Evolutionary conservation across 2,888 invertebrate species (phyloP).

Genomic region (Lissocephala sabroskyi): DNA sequence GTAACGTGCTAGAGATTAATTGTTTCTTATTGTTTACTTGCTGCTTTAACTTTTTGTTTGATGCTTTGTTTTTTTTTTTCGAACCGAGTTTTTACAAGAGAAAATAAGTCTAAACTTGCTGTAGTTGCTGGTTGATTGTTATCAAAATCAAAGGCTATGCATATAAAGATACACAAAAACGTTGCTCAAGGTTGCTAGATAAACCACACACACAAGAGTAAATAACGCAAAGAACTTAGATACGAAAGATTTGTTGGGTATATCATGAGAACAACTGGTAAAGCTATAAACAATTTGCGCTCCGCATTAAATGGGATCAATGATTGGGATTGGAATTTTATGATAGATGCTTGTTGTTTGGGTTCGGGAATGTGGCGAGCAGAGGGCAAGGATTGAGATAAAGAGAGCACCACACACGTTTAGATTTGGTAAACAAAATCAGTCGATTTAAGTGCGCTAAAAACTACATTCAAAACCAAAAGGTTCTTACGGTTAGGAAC

Average conservation of each 20-base stretch:
- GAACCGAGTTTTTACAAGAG: no score
- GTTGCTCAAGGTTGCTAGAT: constrained; percentile 9
- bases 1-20: neutral
- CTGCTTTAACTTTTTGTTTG: constrained; percentile 1
- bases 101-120: constrained; percentile 39
- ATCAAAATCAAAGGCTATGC: constrained; percentile 18
- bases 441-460: constrained; percentile 53
- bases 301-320: constrained; percentile 7
- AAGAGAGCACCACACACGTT: no score
- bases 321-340: no score
- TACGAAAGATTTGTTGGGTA: no score
- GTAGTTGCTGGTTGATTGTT: neutral
- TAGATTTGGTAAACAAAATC: no score
- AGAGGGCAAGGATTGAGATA: no score
- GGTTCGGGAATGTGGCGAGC: constrained; percentile 4
- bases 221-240: constrained; percentile 26
- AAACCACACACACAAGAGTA: constrained; percentile 37
- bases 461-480: constrained; percentile 42
- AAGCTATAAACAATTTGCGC: constrained; percentile 54
- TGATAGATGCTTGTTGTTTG: constrained; percentile 8
- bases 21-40: neutral
- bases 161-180: constrained; percentile 18
- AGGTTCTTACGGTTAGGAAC: neutral
- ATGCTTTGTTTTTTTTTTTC: constrained; percentile 18
- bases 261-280: no score